Evolutionary conservation across 2,113 vertebrate genomes (phyloP).

Genomic region (Acinonyx jubatus): DNA sequence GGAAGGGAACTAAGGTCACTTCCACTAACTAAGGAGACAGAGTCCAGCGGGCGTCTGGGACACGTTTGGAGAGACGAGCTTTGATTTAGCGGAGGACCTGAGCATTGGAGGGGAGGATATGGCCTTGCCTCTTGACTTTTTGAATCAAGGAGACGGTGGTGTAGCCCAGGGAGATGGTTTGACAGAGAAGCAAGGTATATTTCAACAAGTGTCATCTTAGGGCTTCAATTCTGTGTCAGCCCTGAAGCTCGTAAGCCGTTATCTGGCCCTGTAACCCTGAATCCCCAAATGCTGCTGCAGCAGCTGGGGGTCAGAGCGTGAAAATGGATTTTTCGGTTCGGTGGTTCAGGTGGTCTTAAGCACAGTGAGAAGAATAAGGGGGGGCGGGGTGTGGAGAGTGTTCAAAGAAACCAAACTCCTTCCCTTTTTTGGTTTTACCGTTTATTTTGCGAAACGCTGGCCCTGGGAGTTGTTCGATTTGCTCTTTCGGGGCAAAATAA

Average conservation of each 20-base stretch:
- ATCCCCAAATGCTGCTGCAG: neutral
- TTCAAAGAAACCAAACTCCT: neutral
- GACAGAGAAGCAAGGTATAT: neutral
- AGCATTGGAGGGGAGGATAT: accelerated
- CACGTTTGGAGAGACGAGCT: neutral
- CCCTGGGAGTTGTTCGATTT: neutral
- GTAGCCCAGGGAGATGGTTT: neutral
- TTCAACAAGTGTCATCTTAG: neutral
- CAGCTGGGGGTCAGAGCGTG: neutral
- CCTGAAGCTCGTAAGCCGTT: neutral
- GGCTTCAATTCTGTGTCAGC: neutral
- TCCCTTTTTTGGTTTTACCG: neutral
- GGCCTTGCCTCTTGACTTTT: neutral
- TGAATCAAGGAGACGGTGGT: neutral
- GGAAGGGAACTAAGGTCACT: neutral
- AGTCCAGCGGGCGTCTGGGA: neutral
- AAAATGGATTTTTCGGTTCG: neutral
- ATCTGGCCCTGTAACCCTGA: neutral
- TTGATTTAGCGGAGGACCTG: too few species aligned
- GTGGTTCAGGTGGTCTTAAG: neutral
- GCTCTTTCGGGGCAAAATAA: neutral
- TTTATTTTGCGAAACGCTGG: neutral
- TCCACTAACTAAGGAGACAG: neutral
- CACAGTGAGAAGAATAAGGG: neutral
- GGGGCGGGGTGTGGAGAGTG: neutral